Base-by-base conservation (phyloP, 1,140 invertebrate species). In the Probaryconus sp. region DNA sequence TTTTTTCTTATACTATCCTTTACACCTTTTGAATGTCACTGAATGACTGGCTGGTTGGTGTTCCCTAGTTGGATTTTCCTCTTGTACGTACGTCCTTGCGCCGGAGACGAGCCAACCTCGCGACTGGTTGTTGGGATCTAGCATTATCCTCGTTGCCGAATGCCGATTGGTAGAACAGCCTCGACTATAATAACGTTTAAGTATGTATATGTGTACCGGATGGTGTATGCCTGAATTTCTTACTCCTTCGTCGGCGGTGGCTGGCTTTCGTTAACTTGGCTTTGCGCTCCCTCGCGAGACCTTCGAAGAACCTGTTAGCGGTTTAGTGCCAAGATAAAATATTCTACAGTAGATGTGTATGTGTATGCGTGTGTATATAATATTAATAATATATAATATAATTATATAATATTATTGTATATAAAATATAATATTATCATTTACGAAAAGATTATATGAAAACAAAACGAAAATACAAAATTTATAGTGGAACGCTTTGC, bases 231-330 rank as follows among this genome's bases (percentile, higher is more conserved):
- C 73, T 65, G 69, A 78, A 78, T 79, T 81, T 81, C 78, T 81
- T 77, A 79, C 72, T 78, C 74, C 51, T 67, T 58, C 55, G 56
- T 68, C 60, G 67, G 56, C 71, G 56, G 68, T 76, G 60, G 67
- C 70, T 64, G 72, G 67, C 70, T 79, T 77, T 81, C 73, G 67
- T 79, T 73, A 72, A 64, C 61, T 58, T 68, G 70, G 31, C 58
- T 50, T 68, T 68, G 69, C 40, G n/a, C 26, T 69, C 51, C 35
- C 35, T 9, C 53, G 58, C 45, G 60, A 78, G 77, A 72, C 76
- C 75, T 79, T 80, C 77, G 67, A 35, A 78, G 77, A 80, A 79
- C 72, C 68, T 79, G 78, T 81, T 81, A 78, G 79, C 75, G 72
- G 76, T 73, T 79, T 77, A 77, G 74, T 77, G 64, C 63, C 68